phyloP scores from a whole-genome alignment of 2,888 invertebrate genomes.

The Drosophila austrosaltans region DNA sequence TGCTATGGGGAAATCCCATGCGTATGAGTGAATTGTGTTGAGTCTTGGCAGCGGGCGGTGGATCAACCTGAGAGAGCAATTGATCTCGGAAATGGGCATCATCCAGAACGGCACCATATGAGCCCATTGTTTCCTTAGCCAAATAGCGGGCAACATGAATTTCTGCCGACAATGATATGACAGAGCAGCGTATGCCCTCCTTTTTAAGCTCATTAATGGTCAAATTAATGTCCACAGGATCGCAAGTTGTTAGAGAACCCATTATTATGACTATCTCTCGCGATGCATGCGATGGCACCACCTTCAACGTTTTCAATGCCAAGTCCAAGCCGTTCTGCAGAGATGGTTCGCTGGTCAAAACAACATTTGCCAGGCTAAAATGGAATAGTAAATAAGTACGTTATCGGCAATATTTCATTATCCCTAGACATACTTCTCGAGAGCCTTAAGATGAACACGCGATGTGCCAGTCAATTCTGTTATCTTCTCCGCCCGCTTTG shows the following conservation, averaged over 20 bases:
- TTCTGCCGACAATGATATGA: constrained; percentile 98
- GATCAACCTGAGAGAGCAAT: constrained; percentile 87
- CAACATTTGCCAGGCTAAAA: constrained; percentile 86
- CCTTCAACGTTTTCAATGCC: constrained; percentile 91
- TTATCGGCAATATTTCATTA: no score
- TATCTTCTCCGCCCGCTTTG: constrained; percentile 96
- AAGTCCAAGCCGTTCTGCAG: constrained; percentile 97
- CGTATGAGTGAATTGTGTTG: constrained; percentile 92
- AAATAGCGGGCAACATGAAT: constrained; percentile 94
- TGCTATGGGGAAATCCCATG: constrained; percentile 97
- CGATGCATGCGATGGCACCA: constrained; percentile 97
- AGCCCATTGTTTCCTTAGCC: constrained; percentile 93
- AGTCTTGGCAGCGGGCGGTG: constrained; percentile 89
- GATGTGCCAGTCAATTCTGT: constrained; percentile 95
- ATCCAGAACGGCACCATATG: constrained; percentile 93
- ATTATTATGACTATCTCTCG: constrained; percentile 95
- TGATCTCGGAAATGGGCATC: constrained; percentile 90
- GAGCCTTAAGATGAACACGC: constrained; percentile 90
- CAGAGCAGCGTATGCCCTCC: constrained; percentile 95
- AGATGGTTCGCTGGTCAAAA: constrained; percentile 95
- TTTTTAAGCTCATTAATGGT: constrained; percentile 91
- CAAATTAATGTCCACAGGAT: constrained; percentile 94
- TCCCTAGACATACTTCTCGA: constrained; percentile 84
- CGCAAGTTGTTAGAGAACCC: constrained; percentile 98
- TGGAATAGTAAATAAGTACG: background rate